Evolutionary conservation across 1,140 invertebrate genomes (phyloP).

Genomic region (Triops cancriformis): DNA sequence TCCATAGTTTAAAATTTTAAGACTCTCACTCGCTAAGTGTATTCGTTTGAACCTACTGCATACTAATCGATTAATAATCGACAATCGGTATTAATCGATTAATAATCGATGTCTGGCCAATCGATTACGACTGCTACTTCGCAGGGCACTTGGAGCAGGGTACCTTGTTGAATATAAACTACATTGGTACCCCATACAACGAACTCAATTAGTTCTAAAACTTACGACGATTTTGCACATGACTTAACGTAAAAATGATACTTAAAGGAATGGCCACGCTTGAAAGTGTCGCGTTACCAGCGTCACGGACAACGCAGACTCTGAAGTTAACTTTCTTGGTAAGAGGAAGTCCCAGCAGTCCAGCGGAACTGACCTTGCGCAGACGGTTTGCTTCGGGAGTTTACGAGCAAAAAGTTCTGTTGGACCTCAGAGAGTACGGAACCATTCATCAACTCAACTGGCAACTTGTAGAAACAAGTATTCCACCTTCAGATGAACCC

Average conservation of each 20-base stretch:
- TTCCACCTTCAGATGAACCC: background rate
- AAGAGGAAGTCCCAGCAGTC: background rate
- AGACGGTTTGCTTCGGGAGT: background rate
- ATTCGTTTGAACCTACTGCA: too few species aligned
- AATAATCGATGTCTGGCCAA: too few species aligned
- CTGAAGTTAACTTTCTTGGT: background rate
- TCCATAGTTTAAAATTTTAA: too few species aligned
- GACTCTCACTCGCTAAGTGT: too few species aligned
- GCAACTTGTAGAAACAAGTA: background rate
- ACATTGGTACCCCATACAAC: too few species aligned
- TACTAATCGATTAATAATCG: too few species aligned
- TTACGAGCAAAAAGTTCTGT: background rate
- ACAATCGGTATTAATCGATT: too few species aligned
- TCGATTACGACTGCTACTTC: too few species aligned
- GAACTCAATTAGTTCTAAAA: too few species aligned
- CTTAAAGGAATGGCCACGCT: background rate
- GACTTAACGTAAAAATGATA: background rate
- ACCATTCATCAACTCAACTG: background rate
- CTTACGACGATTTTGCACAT: too few species aligned
- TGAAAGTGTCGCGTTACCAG: background rate
- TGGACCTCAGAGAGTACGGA: background rate
- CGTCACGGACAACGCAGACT: background rate
- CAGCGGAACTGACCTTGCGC: background rate
- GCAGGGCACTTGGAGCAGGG: too few species aligned
- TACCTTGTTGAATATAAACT: too few species aligned